A percentile compares a stretch with the other conserved stretches of the same genome.
Evolutionary conservation across 2,888 invertebrate species (phyloP).

Genomic region (Stenurella melanura): DNA sequence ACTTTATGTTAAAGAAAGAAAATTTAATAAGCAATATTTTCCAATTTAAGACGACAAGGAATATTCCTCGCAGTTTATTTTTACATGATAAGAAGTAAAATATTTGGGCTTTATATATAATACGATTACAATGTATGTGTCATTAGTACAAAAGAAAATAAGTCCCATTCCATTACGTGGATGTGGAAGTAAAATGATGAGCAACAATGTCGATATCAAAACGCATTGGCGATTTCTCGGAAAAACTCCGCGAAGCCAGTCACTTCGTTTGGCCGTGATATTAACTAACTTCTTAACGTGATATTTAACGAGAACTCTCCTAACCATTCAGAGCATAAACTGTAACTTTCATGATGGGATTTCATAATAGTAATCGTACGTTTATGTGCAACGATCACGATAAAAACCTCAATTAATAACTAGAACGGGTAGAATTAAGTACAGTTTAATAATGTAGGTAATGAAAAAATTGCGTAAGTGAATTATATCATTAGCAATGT

Average conservation of each 20-base stretch:
- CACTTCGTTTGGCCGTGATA: slow-evolving; percentile 8
- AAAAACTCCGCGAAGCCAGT: background rate
- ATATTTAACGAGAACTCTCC: slow-evolving; percentile 50
- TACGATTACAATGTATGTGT: no score
- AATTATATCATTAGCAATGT: background rate
- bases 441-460: slow-evolving; percentile 7
- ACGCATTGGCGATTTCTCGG: background rate
- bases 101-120: no score
- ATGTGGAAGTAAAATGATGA: no score
- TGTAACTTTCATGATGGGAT: slow-evolving; percentile 50
- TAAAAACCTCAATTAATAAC: slow-evolving; percentile 24
- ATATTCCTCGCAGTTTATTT: no score
- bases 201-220: no score
- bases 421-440: slow-evolving; percentile 21
- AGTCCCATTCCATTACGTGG: no score
- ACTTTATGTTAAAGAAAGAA: no score
- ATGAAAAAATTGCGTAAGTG: background rate
- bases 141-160: no score
- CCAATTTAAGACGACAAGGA: no score
- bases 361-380: slow-evolving; percentile 42
- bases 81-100: no score
- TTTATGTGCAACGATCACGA: slow-evolving; percentile 40
- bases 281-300: slow-evolving; percentile 45
- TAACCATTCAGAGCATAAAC: slow-evolving; percentile 49
- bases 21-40: no score